These are phyloP conservation scores for Steatornis caripensis DNA, from an alignment of 2,113 vertebrate species.

Conservation along the genomic window DNA sequence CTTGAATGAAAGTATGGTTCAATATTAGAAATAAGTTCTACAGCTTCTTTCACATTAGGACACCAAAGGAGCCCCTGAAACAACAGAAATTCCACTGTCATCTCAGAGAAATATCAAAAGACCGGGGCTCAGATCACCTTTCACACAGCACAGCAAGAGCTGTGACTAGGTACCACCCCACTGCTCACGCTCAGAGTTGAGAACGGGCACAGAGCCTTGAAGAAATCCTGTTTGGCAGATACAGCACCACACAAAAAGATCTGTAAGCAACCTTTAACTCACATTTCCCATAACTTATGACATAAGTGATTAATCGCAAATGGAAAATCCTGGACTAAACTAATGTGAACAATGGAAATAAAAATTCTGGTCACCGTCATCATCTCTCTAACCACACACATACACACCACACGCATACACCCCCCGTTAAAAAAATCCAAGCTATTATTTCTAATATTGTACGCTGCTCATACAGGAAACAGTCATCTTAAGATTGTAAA, in stretches of 20 bases:
- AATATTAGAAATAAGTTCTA: background rate
- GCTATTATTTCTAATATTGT: background rate
- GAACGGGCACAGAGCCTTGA: background rate
- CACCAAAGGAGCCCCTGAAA: background rate
- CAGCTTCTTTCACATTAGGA: background rate
- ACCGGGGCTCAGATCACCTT: background rate
- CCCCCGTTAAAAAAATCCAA: background rate
- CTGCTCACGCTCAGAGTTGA: background rate
- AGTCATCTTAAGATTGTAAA: background rate
- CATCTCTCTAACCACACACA: background rate
- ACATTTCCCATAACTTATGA: background rate
- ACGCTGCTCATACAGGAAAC: background rate
- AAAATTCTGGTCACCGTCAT: background rate
- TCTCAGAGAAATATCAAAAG: background rate
- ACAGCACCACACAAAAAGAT: background rate
- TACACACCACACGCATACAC: accelerated
- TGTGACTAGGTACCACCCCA: background rate
- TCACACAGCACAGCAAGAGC: background rate
- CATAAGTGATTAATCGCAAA: background rate
- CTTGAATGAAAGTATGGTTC: background rate
- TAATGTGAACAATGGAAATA: background rate
- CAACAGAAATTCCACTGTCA: background rate
- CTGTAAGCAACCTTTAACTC: background rate
- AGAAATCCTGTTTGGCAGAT: background rate
- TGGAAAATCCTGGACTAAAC: background rate